Base-by-base conservation (phyloP, 2,888 invertebrate genomes). In the Noctua fimbriata region DNA sequence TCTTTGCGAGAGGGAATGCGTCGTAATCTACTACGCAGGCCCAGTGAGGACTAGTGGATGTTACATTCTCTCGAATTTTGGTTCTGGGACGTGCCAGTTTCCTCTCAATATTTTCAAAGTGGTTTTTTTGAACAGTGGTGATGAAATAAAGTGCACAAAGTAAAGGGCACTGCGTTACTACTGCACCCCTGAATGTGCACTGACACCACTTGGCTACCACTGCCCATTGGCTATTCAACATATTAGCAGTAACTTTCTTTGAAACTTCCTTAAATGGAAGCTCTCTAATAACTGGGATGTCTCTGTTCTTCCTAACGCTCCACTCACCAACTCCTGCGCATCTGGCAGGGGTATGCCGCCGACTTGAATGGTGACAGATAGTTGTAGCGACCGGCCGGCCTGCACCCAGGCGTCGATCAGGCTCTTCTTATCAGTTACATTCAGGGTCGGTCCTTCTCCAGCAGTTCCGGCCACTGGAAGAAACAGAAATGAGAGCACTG, bases 281-380 rank as follows among this genome's bases (percentile, higher is more conserved):
- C 2, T n/a, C n/a, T 58, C n/a, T n/a, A 14, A n/a, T 28, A 18
- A 16, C 28, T 63, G 18, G 1, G 18, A 9, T 63, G 32, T 32
- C 63, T 63, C 18, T 18, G 28, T 28, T 28, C 18, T 60, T 18
- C 18, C 7, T 18, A 60, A 28, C 28, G 58, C 0, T 28, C 18
- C 41, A 73, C 76, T 82, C 21, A 90, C 88, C 89, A 88, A 78
- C 63, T 84, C 79, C 58, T 84, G 52, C n/a, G 86, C 87, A 41
- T 87, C 83, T 0, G 97, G 97, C 69, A 98, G 90, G 1, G 97
- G 94, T n/a, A 97, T 97, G 10, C 98, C 98, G 0, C 98, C 98
- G 71, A 98, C 95, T 96, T 98, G 98, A 16, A 98, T 95, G 97
- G 98, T 98, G 36, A 98, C 85, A 65, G 81, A 82, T n/a, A 90